phyloP scores from a whole-genome alignment of 1,140 invertebrate genomes.

The Drosophila varians region DNA sequence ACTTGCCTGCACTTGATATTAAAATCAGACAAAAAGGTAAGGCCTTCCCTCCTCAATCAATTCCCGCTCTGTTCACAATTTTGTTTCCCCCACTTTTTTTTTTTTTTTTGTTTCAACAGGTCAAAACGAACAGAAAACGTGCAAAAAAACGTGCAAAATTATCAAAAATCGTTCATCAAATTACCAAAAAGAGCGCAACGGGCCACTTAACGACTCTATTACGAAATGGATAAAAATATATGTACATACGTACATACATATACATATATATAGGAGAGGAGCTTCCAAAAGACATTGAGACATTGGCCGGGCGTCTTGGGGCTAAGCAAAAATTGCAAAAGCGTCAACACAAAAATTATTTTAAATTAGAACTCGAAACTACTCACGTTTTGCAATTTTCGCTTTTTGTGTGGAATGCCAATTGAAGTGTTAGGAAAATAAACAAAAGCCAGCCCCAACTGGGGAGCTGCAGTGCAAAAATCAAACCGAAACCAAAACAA shows the following conservation, averaged over 20 bases:
- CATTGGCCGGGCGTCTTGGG: slow-evolving; percentile 57
- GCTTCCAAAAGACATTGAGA: slow-evolving; percentile 47
- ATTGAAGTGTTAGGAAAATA: slow-evolving; percentile 82
- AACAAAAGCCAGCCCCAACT: slow-evolving; percentile 67
- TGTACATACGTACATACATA: slow-evolving; percentile 42
- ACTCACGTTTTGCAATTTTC: slow-evolving; percentile 82
- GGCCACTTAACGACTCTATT: slow-evolving; percentile 79
- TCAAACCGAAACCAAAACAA: slow-evolving; percentile 35
- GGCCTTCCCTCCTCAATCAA: slow-evolving; percentile 43
- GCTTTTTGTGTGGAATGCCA: slow-evolving; percentile 80
- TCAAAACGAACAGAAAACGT: slow-evolving; percentile 69
- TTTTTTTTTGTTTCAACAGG: slow-evolving; percentile 51
- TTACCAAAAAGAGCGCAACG: slow-evolving; percentile 59
- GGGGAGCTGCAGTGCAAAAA: slow-evolving; percentile 62
- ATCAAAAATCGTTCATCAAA: slow-evolving; percentile 83
- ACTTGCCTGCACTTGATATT: slow-evolving; percentile 82
- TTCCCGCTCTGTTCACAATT: slow-evolving; percentile 9
- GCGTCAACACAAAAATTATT: slow-evolving; percentile 82
- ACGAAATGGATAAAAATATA: slow-evolving; percentile 73
- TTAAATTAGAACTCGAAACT: slow-evolving; percentile 82
- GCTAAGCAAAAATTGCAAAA: slow-evolving; percentile 72
- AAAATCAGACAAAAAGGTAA: slow-evolving; percentile 77
- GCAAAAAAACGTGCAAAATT: slow-evolving; percentile 78
- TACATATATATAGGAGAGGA: slow-evolving; percentile 15
- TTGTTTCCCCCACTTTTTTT: slow-evolving; percentile 6